phyloP scores from a whole-genome alignment of 35 echinoderm and acorn worm genomes.

The Lytechinus variegatus region DNA sequence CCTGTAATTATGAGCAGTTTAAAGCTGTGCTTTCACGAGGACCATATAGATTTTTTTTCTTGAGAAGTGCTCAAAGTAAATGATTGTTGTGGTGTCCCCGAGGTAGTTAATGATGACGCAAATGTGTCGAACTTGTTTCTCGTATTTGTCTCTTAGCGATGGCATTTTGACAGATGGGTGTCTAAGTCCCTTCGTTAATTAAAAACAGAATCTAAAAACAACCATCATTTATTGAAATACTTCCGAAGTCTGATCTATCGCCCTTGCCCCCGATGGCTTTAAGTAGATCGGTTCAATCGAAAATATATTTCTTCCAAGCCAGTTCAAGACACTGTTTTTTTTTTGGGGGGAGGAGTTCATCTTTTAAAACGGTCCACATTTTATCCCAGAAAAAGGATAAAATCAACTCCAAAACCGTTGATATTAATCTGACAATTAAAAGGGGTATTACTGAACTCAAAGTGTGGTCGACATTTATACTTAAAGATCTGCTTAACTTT shows the following conservation, averaged over 20 bases:
- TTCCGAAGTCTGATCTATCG: not conserved
- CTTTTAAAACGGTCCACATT: no score
- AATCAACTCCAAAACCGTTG: no score
- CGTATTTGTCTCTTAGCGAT: not conserved
- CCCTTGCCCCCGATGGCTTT: not conserved
- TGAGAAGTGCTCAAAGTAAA: not conserved
- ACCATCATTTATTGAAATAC: not conserved
- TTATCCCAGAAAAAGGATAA: no score
- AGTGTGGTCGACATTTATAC: no score
- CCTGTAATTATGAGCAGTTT: not conserved
- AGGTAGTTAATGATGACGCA: not conserved
- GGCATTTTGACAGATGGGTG: not conserved
- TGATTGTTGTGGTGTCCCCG: slow-evolving; percentile 26
- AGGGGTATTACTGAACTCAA: no score
- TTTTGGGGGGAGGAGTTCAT: no score
- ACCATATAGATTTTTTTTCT: slow-evolving; percentile 25
- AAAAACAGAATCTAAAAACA: not conserved
- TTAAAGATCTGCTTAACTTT: no score
- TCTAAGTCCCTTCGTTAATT: not conserved
- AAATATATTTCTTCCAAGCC: not conserved
- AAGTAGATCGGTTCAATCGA: not conserved
- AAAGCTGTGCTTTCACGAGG: not conserved
- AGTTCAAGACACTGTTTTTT: not conserved
- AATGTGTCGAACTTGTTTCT: slow-evolving; percentile 15
- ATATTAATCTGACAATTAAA: no score